Evolutionary conservation across 2,888 invertebrate species (phyloP).

Genomic region (Rutpela maculata): DNA sequence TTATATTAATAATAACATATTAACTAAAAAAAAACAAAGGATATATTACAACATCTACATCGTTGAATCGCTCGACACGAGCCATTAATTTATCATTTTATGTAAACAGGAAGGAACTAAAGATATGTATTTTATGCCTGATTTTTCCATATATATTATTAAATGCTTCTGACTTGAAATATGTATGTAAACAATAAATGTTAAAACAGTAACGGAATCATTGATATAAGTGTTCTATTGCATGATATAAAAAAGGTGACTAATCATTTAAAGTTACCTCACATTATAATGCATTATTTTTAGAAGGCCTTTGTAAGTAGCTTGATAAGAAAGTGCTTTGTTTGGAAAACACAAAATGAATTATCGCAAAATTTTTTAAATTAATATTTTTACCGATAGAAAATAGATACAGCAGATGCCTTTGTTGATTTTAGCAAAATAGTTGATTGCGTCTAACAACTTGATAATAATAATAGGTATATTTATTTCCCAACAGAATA

Average conservation of each 20-base stretch:
- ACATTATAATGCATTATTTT: not conserved
- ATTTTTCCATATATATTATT: not conserved
- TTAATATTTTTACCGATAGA: no score
- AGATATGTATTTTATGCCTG: not conserved
- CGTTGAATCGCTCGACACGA: not conserved
- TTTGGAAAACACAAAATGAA: no score
- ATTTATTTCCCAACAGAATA: no score
- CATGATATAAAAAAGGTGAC: not conserved
- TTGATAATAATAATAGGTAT: no score
- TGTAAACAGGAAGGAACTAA: conserved; percentile 17
- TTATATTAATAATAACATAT: not conserved
- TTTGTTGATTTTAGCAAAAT: no score
- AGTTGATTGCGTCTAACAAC: no score
- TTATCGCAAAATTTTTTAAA: no score
- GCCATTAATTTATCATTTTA: not conserved
- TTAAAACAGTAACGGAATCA: not conserved
- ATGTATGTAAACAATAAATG: not conserved
- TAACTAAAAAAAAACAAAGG: not conserved
- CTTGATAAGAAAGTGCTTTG: no score
- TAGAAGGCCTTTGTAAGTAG: no score
- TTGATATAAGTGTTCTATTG: not conserved
- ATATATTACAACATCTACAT: not conserved
- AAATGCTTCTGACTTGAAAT: not conserved
- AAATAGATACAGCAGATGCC: no score
- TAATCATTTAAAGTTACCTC: not conserved